Conservation (phyloP, 2,113 vertebrate genomes). For the Arvicanthis niloticus region DNA sequence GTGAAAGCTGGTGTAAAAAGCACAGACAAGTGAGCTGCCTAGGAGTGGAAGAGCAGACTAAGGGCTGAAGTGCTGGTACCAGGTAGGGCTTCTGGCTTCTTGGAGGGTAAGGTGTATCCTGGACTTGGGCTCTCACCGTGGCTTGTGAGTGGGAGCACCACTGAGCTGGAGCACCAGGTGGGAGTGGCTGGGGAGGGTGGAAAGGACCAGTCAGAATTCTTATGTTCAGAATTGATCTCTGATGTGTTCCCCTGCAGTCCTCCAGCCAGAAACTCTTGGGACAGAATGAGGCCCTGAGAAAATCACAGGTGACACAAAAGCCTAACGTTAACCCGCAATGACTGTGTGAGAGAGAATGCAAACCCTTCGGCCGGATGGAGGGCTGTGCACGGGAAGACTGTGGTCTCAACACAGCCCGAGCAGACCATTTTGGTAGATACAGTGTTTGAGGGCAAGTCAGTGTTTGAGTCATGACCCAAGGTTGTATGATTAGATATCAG, state of each 20-base stretch:
- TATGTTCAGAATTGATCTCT: neutral
- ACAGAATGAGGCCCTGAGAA: neutral
- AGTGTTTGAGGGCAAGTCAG: neutral
- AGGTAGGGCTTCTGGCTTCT: neutral
- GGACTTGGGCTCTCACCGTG: neutral
- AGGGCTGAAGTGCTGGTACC: too few species aligned
- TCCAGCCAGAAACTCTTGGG: neutral
- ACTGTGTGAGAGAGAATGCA: neutral
- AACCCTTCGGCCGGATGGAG: neutral
- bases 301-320: neutral
- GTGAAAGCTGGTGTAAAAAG: conserved; percentile 37
- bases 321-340: neutral
- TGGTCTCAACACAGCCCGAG: neutral
- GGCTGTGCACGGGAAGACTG: neutral
- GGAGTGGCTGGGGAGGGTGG: neutral
- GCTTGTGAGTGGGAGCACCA: neutral
- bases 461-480: neutral
- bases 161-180: neutral
- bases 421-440: neutral
- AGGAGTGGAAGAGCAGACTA: neutral
- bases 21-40: neutral
- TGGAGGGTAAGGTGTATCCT: neutral
- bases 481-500: neutral
- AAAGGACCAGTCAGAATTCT: neutral
- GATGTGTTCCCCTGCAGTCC: neutral